Evolutionary conservation across 2,888 invertebrate species (phyloP).

Genomic region (Parnassius mnemosyne): DNA sequence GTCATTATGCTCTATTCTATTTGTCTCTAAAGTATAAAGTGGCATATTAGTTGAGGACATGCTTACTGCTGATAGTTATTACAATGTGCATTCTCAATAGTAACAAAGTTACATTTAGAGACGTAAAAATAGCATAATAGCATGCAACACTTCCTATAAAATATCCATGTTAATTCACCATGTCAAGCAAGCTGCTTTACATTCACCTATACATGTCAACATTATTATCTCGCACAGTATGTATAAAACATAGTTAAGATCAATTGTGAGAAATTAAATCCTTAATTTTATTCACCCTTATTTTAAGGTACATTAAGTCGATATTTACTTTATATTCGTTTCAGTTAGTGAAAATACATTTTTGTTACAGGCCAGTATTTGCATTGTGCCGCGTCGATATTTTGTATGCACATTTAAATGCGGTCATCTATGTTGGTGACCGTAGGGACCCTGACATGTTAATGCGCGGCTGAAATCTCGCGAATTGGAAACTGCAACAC

Average conservation of each 20-base stretch:
- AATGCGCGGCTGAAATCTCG: constrained; percentile 57
- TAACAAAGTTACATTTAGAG: neutral
- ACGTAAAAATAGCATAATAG: neutral
- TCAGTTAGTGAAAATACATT: constrained; percentile 28
- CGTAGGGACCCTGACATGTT: constrained; percentile 40
- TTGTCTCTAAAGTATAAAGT: no score
- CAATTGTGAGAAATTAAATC: constrained; percentile 22
- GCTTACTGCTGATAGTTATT: no score
- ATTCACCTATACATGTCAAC: constrained; percentile 69
- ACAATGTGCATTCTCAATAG: no score
- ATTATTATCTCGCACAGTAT: constrained; percentile 70
- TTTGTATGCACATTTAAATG: constrained; percentile 78
- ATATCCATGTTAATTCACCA: constrained; percentile 60
- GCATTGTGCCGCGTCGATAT: constrained; percentile 71
- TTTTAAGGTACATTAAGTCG: constrained; percentile 27
- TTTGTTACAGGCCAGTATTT: constrained; percentile 58
- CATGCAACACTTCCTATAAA: constrained; percentile 54
- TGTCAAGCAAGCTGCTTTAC: constrained; percentile 72
- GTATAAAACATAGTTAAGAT: constrained; percentile 29
- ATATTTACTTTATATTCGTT: constrained; percentile 29
- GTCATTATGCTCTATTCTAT: no score
- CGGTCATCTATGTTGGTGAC: constrained; percentile 66
- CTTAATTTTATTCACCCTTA: constrained; percentile 33
- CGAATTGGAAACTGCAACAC: constrained; percentile 46
- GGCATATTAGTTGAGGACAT: no score